Evolutionary conservation across 2,797 vertebrate genomes (phyloP).

Genomic region (Pyrocephalus nanus): DNA sequence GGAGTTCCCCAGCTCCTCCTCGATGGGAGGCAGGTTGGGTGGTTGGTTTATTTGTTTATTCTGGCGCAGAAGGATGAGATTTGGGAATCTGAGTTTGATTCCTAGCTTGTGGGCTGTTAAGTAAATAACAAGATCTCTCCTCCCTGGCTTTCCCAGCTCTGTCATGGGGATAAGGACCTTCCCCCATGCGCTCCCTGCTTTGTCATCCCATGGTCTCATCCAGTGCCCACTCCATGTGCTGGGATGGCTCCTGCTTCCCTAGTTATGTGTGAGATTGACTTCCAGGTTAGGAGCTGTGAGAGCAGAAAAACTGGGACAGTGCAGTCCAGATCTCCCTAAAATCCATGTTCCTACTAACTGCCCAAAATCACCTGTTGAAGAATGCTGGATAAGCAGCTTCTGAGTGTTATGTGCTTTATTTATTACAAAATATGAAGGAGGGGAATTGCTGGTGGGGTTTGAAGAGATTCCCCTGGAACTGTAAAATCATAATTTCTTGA

Average conservation of each 20-base stretch:
- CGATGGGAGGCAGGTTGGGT: neutral
- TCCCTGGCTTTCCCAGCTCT: neutral
- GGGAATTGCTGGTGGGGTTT: neutral
- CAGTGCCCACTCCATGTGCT: neutral
- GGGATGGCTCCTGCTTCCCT: neutral
- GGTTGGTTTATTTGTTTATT: neutral
- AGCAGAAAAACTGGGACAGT: neutral
- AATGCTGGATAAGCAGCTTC: neutral
- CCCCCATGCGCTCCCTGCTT: neutral
- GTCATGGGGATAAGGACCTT: fast-evolving
- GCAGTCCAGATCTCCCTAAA: neutral
- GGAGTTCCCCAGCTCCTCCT: neutral
- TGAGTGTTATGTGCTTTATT: neutral
- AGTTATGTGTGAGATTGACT: fast-evolving
- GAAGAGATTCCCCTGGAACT: neutral
- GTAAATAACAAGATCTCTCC: neutral
- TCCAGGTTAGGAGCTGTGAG: neutral
- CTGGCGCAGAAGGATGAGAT: neutral
- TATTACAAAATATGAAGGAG: neutral
- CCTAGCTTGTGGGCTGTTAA: neutral
- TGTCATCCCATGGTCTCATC: fast-evolving
- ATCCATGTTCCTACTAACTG: neutral
- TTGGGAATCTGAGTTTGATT: neutral
- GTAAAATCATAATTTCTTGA: neutral
- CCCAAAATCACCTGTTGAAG: neutral